Evolutionary conservation across 2,113 vertebrate species (phyloP), one percentile per base, ranked within the genome.

Genomic region (Diadophis punctatus): DNA sequence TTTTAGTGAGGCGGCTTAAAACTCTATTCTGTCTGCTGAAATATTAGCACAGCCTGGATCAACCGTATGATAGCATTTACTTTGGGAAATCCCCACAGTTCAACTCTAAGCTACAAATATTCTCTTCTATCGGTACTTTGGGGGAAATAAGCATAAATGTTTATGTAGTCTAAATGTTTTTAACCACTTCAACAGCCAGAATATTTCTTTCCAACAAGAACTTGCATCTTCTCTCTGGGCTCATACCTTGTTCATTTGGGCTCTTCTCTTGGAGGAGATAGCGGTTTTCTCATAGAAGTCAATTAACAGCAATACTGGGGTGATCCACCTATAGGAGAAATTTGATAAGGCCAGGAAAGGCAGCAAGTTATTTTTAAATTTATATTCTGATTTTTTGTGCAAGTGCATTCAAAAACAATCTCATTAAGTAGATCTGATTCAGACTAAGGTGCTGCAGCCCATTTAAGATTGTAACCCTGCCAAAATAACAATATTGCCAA

Each of bases 221-320:
- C 53, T 18, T 87, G 5, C 18, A 49, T 22, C 49, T 51, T 4
- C 18, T 39, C 43, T 20, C 27, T 5, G 30, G 6, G 16, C 6
- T 34, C 60, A 51, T 80, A 99, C 98, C 98, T 99, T 99, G 96
- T 98, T 99, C 99, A 99, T 99, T 94, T 99, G 98, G 39, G 98
- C 97, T 97, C 99, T 98, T 93, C 99, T 98, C 96, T 99, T 99
- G 90, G 99, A 99, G 39, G 98, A 98, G 34, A 99, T 98, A 3
- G 99, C 98, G 94, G 98, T 99, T 96, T 99, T 99, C 96, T 99
- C 99, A 96, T 99, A 99, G 95, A 99, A 99, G 96, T 99, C 98
- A 95, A 99, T 99, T 88, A 99, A 97, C 84, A 99, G 96, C 80
- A 99, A 97, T 16, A 99, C 98, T 89, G 99, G 99, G 14, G 99